phyloP scores from a whole-genome alignment of 2,888 invertebrate species.

The Octonoba sinensis region DNA sequence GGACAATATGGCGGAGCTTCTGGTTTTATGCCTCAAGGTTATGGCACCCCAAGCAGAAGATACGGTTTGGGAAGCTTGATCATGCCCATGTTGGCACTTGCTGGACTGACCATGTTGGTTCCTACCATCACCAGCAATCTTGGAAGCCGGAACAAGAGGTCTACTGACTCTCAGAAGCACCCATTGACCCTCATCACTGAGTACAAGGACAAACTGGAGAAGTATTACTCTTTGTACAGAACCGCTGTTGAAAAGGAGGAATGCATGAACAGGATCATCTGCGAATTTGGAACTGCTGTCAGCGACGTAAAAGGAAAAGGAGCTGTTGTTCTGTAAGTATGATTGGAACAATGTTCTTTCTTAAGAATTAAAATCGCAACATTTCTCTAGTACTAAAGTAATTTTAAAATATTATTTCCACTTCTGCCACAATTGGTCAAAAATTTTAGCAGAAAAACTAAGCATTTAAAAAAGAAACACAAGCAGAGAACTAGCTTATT shows the following conservation, averaged over 20 bases:
- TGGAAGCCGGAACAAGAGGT: conserved; percentile 65
- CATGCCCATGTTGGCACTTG: conserved; percentile 67
- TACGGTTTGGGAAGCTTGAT: conserved; percentile 67
- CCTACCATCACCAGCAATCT: conserved; percentile 66
- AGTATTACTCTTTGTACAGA: conserved; percentile 66
- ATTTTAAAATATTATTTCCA: background rate
- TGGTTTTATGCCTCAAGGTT: conserved; percentile 42
- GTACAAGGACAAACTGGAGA: conserved; percentile 66
- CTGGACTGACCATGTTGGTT: conserved; percentile 66
- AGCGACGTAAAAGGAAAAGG: conserved; percentile 67
- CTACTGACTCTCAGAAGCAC: conserved; percentile 19
- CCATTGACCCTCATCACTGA: conserved; percentile 58
- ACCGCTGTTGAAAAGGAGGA: conserved; percentile 67
- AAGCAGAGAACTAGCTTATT: too few species aligned
- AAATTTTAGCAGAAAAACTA: too few species aligned
- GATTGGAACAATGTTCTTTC: background rate
- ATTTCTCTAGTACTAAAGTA: background rate
- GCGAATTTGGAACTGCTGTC: conserved; percentile 67
- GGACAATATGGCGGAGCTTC: conserved; percentile 13
- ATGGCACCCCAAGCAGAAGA: conserved; percentile 56
- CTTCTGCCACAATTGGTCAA: too few species aligned
- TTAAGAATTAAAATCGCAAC: too few species aligned
- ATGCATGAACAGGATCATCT: conserved; percentile 67
- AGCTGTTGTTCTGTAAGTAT: conserved; percentile 67
- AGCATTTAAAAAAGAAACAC: too few species aligned